A percentile compares a stretch with the other conserved stretches of the same genome.
These are phyloP conservation scores for Ochropacha duplaris DNA, from an alignment of 2,888 invertebrate species.

Conservation along the genomic window DNA sequence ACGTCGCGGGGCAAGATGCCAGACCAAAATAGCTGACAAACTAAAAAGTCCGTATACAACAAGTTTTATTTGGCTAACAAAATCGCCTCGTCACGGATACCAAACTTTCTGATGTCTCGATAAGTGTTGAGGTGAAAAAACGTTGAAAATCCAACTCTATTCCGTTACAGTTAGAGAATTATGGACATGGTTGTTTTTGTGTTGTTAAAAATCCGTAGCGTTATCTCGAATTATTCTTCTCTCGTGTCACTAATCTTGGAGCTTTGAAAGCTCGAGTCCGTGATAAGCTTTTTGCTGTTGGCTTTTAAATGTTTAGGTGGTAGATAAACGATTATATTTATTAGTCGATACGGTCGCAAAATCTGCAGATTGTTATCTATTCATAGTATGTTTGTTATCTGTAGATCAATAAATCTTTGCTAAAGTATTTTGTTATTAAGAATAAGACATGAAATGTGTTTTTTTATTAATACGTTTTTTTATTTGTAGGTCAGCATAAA, in stretches of 20 bases:
- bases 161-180: slow-evolving; percentile 5
- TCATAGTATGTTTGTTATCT: not conserved
- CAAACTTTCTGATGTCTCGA: slow-evolving; percentile 28
- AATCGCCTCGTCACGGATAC: slow-evolving; percentile 39
- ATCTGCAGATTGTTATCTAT: not conserved
- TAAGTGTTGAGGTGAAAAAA: slow-evolving; percentile 16
- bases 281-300: slow-evolving; percentile 56
- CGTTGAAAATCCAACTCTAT: not conserved
- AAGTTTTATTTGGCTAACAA: slow-evolving; percentile 19
- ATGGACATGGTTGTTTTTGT: slow-evolving; percentile 21
- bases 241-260: slow-evolving; percentile 49
- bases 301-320: slow-evolving; percentile 36
- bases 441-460: not conserved
- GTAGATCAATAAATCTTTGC: not conserved
- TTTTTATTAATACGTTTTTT: not conserved
- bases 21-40: slow-evolving; percentile 23
- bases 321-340: slow-evolving; percentile 18
- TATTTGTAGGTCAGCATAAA: not conserved
- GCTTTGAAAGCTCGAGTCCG: slow-evolving; percentile 29
- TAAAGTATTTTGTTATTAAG: not conserved
- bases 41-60: slow-evolving; percentile 20
- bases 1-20: slow-evolving; percentile 11
- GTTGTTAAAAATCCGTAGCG: slow-evolving; percentile 13
- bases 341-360: not conserved
- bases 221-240: slow-evolving; percentile 48